Conservation (phyloP, 2,113 vertebrate genomes). For the Neolamprologus devosi region DNA sequence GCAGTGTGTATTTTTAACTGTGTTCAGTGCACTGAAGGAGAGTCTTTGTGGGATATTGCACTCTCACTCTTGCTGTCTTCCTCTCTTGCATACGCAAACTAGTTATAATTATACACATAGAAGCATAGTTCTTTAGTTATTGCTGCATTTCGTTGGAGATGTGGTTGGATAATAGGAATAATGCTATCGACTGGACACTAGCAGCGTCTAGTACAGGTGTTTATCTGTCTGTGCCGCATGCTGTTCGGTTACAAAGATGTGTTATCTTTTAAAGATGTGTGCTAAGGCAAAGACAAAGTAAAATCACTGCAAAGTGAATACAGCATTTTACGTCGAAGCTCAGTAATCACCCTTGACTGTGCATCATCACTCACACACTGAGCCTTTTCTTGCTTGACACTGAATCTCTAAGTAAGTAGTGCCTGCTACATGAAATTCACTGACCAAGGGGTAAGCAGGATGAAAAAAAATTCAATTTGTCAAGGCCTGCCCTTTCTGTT, state of each 20-base stretch:
- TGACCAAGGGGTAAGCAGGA: slow-evolving; percentile 22
- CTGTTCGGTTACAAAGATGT: background rate
- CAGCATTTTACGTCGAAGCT: background rate
- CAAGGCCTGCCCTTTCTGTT: slow-evolving; percentile 32
- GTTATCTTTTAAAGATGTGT: background rate
- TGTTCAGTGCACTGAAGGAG: background rate
- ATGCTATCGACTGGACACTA: background rate
- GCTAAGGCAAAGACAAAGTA: background rate
- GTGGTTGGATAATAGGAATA: background rate
- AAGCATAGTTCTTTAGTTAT: background rate
- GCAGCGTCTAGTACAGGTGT: background rate
- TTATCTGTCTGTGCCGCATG: background rate
- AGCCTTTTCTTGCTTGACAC: background rate
- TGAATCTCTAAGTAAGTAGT: background rate
- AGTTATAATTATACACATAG: slow-evolving; percentile 45
- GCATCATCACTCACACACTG: background rate
- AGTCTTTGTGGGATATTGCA: background rate
- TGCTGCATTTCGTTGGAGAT: background rate
- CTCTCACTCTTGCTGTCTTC: background rate
- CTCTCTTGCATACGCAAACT: background rate
- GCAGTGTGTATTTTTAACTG: slow-evolving; percentile 5
- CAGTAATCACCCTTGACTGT: background rate
- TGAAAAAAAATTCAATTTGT: slow-evolving; percentile 49
- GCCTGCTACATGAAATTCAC: slow-evolving; percentile 13
- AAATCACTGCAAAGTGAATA: background rate